Percentiles rank a stretch among this genome's conserved stretches.
phyloP scores from a whole-genome alignment of 2,113 vertebrate species.

The Stomatorhinus ivindoensis region DNA sequence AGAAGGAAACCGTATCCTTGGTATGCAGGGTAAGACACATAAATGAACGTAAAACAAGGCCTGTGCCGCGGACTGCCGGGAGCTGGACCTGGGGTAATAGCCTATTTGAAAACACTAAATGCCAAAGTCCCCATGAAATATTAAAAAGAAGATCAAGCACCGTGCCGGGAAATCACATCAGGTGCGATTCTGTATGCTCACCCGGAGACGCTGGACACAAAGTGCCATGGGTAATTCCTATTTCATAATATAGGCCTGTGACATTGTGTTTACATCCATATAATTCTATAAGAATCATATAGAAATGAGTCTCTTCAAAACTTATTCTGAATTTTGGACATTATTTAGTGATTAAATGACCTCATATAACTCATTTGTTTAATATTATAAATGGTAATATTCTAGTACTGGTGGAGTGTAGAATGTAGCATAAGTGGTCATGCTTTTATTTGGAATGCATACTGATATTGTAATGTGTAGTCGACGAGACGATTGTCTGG shows the following conservation, averaged over 20 bases:
- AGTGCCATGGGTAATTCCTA: background rate
- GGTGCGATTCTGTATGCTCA: background rate
- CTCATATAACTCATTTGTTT: background rate
- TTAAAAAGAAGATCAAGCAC: conserved; percentile 3
- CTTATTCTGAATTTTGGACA: background rate
- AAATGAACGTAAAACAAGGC: conserved; percentile 5
- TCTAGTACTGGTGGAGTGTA: background rate
- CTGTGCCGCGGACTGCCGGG: background rate
- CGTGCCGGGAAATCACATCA: conserved; percentile 6
- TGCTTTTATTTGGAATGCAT: background rate
- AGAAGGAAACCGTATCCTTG: background rate
- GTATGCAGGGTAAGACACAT: background rate
- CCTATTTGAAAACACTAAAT: background rate
- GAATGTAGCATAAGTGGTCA: background rate
- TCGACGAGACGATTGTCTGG: background rate
- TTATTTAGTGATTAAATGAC: background rate
- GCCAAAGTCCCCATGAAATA: conserved; percentile 4
- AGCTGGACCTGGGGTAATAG: background rate
- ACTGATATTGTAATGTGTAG: background rate
- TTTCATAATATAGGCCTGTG: conserved; percentile 5
- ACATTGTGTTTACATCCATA: background rate
- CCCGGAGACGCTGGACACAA: background rate
- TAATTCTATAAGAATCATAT: background rate
- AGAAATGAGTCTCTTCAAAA: background rate
- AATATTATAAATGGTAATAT: background rate